Percentiles rank a stretch among this genome's conserved stretches.
phyloP scores from a whole-genome alignment of 1,140 invertebrate genomes.

The Uloborus diversus region DNA sequence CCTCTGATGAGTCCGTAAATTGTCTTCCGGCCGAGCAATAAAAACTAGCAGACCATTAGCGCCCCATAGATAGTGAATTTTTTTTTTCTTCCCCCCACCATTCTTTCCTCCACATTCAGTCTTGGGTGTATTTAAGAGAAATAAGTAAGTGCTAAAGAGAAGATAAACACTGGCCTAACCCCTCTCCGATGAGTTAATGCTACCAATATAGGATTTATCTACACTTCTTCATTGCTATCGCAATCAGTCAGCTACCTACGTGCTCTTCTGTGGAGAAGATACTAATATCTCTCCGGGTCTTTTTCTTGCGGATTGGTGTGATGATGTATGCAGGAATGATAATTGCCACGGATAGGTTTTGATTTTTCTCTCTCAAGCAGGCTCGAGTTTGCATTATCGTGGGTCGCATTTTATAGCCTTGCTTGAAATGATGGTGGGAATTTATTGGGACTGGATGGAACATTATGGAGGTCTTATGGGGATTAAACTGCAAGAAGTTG shows the following conservation, averaged over 20 bases:
- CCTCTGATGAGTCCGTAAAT: slow-evolving; percentile 36
- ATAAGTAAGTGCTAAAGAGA: slow-evolving; percentile 6
- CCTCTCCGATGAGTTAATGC: slow-evolving; percentile 29
- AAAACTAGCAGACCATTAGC: slow-evolving; percentile 15
- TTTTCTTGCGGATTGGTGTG: background rate
- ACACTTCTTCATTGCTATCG: background rate
- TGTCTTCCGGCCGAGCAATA: slow-evolving; percentile 9
- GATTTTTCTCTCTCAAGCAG: too few relatives aligned
- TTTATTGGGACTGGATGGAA: too few relatives aligned
- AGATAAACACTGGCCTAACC: slow-evolving; percentile 44
- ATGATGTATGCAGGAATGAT: slow-evolving; percentile 41
- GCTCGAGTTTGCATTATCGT: too few relatives aligned
- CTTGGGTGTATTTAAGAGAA: slow-evolving; percentile 22
- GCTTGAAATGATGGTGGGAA: too few relatives aligned
- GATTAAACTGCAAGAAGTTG: background rate
- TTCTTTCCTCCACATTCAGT: background rate
- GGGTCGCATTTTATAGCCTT: too few relatives aligned
- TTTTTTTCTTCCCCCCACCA: background rate
- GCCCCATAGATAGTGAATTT: slow-evolving; percentile 22
- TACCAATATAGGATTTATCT: slow-evolving; percentile 36
- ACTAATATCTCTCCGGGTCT: slow-evolving; percentile 23
- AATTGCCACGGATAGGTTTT: too few relatives aligned
- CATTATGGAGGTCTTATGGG: background rate
- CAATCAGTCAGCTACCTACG: slow-evolving; percentile 21
- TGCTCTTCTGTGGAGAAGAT: slow-evolving; percentile 10